Evolutionary conservation across 2,888 invertebrate species (phyloP).

Genomic region (Drosophila robusta): DNA sequence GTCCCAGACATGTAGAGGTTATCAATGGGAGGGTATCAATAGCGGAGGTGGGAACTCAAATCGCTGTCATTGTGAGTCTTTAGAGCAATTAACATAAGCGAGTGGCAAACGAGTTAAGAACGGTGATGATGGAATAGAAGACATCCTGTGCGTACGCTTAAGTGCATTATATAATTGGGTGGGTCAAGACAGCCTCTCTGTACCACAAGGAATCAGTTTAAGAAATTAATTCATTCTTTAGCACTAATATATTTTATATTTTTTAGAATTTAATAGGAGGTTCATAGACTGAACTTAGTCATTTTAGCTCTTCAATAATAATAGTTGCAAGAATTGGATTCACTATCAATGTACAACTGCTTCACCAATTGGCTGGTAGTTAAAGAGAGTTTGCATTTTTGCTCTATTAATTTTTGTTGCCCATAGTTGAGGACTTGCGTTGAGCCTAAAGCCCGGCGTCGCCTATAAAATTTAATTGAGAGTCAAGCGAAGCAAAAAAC

Average conservation of each 20-base stretch:
- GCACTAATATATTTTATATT: not conserved
- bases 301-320: not conserved
- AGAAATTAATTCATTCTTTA: too few relatives aligned
- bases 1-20: conserved; percentile 29
- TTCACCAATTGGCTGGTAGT: conserved; percentile 17
- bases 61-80: conserved; percentile 40
- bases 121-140: not conserved
- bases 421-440: conserved; percentile 32
- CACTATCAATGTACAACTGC: conserved; percentile 2
- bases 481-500: conserved; percentile 51
- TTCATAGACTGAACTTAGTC: too few relatives aligned
- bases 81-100: conserved; percentile 59
- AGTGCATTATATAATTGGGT: too few relatives aligned
- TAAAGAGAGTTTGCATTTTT: conserved; percentile 71
- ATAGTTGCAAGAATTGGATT: conserved; percentile 4
- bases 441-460: conserved; percentile 46
- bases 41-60: conserved; percentile 8
- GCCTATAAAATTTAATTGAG: conserved; percentile 75
- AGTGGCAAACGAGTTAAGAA: conserved; percentile 12
- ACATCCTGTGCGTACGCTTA: not conserved
- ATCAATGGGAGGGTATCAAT: conserved; percentile 22
- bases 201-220: too few relatives aligned
- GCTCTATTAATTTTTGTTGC: conserved; percentile 73
- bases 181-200: too few relatives aligned
- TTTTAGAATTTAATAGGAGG: too few relatives aligned